A percentile compares a stretch with the other conserved stretches of the same genome.
These are phyloP conservation scores for Coracopsis vasa DNA, from an alignment of 2,113 vertebrate species.

Conservation along the genomic window DNA sequence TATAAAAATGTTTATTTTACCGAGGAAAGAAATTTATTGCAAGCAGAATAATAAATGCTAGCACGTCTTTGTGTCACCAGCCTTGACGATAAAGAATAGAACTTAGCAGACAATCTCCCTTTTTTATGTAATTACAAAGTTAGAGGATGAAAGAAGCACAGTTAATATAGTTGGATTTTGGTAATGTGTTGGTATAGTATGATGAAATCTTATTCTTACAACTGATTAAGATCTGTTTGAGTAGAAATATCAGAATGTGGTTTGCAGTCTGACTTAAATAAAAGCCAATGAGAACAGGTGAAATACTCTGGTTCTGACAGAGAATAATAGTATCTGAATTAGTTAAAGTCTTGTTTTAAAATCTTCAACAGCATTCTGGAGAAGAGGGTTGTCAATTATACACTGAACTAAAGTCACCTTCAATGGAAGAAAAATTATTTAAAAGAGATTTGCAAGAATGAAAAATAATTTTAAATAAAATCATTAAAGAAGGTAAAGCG, in stretches of 20 bases:
- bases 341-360: neutral
- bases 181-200: neutral
- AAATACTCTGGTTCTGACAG: neutral
- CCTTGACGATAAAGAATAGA: neutral
- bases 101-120: neutral
- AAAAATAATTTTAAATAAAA: neutral
- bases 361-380: neutral
- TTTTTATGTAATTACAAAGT: neutral
- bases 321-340: neutral
- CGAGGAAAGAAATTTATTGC: neutral
- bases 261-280: neutral
- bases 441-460: neutral
- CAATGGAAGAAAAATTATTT: neutral
- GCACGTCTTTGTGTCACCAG: constrained; percentile 8
- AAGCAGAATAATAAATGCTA: constrained; percentile 7
- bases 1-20: neutral
- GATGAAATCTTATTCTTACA: neutral
- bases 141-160: neutral
- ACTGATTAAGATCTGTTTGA: neutral
- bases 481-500: neutral
- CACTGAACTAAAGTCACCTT: neutral
- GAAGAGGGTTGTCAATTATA: neutral
- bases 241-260: neutral
- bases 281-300: neutral
- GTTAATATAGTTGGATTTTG: neutral